These are phyloP conservation scores for Matsumurasca onukii DNA, from an alignment of 1,140 invertebrate genomes.

Conservation along the genomic window DNA sequence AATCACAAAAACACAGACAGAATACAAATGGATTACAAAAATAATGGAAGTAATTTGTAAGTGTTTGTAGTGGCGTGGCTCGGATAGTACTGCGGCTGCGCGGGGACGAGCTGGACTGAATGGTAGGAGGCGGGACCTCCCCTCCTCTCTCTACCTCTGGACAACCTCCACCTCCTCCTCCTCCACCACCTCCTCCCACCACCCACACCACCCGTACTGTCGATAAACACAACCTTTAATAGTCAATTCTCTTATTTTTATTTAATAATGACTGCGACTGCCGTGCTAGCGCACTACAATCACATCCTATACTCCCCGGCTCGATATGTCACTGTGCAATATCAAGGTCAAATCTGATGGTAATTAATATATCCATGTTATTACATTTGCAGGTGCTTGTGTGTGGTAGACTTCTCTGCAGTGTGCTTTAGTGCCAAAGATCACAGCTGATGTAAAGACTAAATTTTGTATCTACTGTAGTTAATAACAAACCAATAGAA, in stretches of 20 bases:
- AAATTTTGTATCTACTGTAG: no score
- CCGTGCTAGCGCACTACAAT: not conserved
- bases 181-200: not conserved
- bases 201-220: not conserved
- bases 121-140: slow-evolving; percentile 15
- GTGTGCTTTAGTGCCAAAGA: no score
- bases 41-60: slow-evolving; percentile 26
- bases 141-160: no score
- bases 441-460: no score
- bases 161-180: not conserved
- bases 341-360: no score
- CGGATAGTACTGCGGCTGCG: slow-evolving; percentile 7
- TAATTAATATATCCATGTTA: no score
- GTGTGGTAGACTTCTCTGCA: no score
- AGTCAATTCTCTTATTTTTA: slow-evolving; percentile 26
- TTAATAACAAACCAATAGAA: no score
- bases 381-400: no score
- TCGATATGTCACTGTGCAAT: no score
- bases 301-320: not conserved
- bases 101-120: slow-evolving; percentile 7
- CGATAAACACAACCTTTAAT: slow-evolving; percentile 25
- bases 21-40: slow-evolving; percentile 27
- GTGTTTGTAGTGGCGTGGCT: not conserved
- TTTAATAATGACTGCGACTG: slow-evolving; percentile 13
- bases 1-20: slow-evolving; percentile 23